Base-by-base conservation (phyloP, 1,140 invertebrate genomes). In the Drosophila kohkoa region DNA sequence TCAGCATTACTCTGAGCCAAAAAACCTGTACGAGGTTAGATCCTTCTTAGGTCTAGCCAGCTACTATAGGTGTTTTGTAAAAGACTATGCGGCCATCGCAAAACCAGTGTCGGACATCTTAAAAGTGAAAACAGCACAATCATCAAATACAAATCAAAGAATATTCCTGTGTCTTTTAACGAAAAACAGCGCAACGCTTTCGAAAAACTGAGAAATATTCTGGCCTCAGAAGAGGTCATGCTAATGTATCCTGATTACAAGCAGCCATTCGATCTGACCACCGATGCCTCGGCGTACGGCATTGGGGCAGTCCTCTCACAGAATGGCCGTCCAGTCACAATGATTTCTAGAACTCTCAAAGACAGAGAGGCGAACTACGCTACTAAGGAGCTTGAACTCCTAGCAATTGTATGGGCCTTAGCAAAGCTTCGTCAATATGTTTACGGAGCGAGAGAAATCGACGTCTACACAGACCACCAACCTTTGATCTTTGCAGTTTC, bases 91-190 rank as follows among this genome's bases (percentile, higher is more conserved):
- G 3, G 11, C 41, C 3, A 43, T 43, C 2, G 55, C 55, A 13
- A 25, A n/a, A 7, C 35, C 16, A 11, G 2, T 58, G 3, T 25
- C 15, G 11, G n/a, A 13, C 35, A 13, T 48, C n/a, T 25, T 58
- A 6, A 57, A 66, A 30, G 49, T 5, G 25, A 52, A 30, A 52
- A 91, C 13, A 90, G 81, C 6, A n/a, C n/a, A 3, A 11, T 46
- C 2, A 15, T 13, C 8, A 13, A 49, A 13, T 28, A 62, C 30
- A 49, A 16, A 15, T 62, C 46, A 32, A 13, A 13, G n/a, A 43
- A 43, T n/a, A 13, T 43, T 43, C n/a, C 5, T 3, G 41, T n/a
- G 41, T 2, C 6, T 15, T 28, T 28, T 10, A 51, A 28, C 28
- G 35, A 10, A 38, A 38, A 38, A 10, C 35, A 38, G 8, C 35